A percentile compares a stretch with the other conserved stretches of the same genome.
phyloP scores from a whole-genome alignment of 2,113 vertebrate genomes.

The Bufo gargarizans region DNA sequence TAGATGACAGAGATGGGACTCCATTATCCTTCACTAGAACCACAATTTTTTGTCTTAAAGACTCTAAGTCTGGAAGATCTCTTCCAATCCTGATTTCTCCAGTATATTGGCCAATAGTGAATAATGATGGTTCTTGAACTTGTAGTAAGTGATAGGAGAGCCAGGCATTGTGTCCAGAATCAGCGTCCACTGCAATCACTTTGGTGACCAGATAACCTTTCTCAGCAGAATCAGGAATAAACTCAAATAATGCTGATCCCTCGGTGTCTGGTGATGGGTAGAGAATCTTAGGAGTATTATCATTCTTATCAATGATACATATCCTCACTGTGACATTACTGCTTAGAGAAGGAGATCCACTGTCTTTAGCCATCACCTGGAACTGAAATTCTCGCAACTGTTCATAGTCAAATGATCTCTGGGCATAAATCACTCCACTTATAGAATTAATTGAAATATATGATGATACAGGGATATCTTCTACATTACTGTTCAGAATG shows the following conservation, averaged over 20 bases:
- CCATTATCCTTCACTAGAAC: conserved; percentile 62
- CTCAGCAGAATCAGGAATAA: conserved; percentile 68
- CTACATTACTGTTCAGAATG: conserved; percentile 14
- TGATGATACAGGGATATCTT: conserved; percentile 52
- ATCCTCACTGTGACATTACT: conserved; percentile 51
- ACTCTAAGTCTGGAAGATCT: conserved; percentile 63
- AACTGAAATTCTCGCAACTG: conserved; percentile 66
- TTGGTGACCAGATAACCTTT: conserved; percentile 71
- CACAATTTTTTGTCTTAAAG: conserved; percentile 62
- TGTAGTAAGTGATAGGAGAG: conserved; percentile 72
- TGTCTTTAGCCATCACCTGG: conserved; percentile 67
- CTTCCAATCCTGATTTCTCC: conserved; percentile 67
- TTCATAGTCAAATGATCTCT: conserved; percentile 71
- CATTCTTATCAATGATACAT: conserved; percentile 63
- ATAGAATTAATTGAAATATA: conserved; percentile 69
- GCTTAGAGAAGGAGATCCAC: conserved; percentile 62
- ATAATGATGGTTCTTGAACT: conserved; percentile 70
- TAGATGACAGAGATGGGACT: conserved; percentile 60
- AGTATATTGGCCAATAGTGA: conserved; percentile 53
- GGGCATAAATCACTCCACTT: conserved; percentile 65
- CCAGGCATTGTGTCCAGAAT: conserved; percentile 74
- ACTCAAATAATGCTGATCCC: conserved; percentile 61
- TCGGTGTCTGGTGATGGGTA: conserved; percentile 59
- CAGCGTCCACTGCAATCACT: conserved; percentile 72
- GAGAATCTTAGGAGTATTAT: conserved; percentile 59